These are phyloP conservation scores for Xiphophorus hellerii DNA, from an alignment of 2,113 vertebrate genomes.

Conservation along the genomic window DNA sequence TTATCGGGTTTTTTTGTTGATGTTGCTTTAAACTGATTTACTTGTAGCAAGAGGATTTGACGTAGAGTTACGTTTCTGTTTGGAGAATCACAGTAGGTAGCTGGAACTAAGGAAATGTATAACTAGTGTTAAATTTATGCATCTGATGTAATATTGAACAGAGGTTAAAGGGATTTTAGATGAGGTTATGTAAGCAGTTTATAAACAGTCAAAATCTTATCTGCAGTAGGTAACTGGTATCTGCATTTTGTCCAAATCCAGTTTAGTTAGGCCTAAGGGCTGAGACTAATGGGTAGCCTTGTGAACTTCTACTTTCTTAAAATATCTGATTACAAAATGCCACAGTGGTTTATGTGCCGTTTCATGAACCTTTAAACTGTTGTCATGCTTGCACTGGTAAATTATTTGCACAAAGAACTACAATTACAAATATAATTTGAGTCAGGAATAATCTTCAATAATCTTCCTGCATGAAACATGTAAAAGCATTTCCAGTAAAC, in stretches of 20 bases:
- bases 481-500: no score
- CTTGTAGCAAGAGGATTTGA: constrained; percentile 27
- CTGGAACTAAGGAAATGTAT: background rate
- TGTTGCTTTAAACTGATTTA: constrained; percentile 25
- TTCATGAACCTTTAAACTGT: background rate
- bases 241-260: background rate
- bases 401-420: background rate
- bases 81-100: constrained; percentile 14
- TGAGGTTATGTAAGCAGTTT: background rate
- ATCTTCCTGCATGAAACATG: background rate
- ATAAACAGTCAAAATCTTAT: background rate
- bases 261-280: background rate
- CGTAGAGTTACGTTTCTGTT: constrained; percentile 8
- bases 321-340: background rate
- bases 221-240: background rate
- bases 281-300: background rate
- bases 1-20: constrained; percentile 19
- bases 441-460: background rate
- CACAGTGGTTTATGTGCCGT: background rate
- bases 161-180: constrained; percentile 19
- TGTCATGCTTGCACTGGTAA: background rate
- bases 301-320: background rate
- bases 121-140: constrained; percentile 15
- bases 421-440: background rate
- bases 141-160: constrained; percentile 43